Conservation (phyloP, 1,140 invertebrate genomes). For the Zaprionus lachaisei region DNA sequence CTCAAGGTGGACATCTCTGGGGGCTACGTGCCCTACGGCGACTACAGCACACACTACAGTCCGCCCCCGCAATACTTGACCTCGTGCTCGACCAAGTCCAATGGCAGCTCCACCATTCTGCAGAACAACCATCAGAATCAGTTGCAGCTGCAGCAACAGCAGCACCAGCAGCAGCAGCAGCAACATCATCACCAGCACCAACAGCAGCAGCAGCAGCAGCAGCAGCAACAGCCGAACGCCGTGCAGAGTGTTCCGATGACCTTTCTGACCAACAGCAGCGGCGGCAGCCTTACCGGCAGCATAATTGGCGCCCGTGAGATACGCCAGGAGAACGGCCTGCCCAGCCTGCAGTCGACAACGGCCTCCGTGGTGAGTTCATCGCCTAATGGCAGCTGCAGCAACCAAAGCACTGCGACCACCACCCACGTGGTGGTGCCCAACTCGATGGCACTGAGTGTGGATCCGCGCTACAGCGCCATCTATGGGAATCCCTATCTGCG, state of each 20-base stretch:
- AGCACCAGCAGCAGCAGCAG: conserved; percentile 69
- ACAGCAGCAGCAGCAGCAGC: conserved; percentile 47
- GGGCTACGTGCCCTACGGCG: conserved; percentile 95
- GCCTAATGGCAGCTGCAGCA: conserved; percentile 81
- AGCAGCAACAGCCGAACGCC: conserved; percentile 48
- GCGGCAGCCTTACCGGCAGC: conserved; percentile 79
- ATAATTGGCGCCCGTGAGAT: conserved; percentile 80
- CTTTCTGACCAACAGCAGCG: conserved; percentile 75
- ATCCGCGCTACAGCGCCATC: conserved; percentile 93
- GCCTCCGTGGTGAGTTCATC: conserved; percentile 83
- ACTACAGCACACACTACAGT: conserved; percentile 91
- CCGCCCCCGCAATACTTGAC: conserved; percentile 87
- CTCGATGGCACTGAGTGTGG: conserved; percentile 87
- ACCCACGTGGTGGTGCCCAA: conserved; percentile 76
- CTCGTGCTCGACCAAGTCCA: conserved; percentile 80
- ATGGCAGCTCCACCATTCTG: conserved; percentile 77
- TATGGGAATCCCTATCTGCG: conserved; percentile 95
- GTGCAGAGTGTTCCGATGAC: conserved; percentile 76
- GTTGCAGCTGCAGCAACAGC: conserved; percentile 74
- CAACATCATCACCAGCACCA: conserved; percentile 55
- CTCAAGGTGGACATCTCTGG: conserved; percentile 95
- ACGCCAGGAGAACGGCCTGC: conserved; percentile 79
- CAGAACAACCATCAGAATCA: conserved; percentile 83
- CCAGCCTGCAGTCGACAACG: conserved; percentile 79
- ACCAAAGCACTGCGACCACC: conserved; percentile 74